Evolutionary conservation across 2,888 invertebrate genomes (phyloP).

Genomic region (Patella caerulea): DNA sequence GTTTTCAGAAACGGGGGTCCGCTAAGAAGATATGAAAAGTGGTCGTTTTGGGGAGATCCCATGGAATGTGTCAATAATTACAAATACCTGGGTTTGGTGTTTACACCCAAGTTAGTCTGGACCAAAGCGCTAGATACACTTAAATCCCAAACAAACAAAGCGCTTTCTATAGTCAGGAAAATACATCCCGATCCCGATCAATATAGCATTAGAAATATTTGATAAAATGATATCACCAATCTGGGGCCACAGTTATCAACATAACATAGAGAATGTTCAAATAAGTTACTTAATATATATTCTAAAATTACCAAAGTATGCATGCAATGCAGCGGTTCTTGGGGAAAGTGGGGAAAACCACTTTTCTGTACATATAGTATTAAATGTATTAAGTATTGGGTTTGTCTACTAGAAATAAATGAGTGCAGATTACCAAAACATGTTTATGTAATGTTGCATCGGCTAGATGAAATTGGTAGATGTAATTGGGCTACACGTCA

Average conservation of each 20-base stretch:
- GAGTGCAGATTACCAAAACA: neutral
- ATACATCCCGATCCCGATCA: too few relatives aligned
- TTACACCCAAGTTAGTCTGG: slow-evolving; percentile 18
- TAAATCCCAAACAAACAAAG: too few relatives aligned
- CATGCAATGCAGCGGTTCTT: slow-evolving; percentile 9
- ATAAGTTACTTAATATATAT: neutral
- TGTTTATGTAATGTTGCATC: neutral
- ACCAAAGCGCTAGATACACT: neutral
- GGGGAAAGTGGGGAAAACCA: slow-evolving; percentile 13
- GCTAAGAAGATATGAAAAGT: neutral
- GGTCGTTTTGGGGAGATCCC: neutral
- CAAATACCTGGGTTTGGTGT: slow-evolving; percentile 17
- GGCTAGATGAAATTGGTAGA: neutral
- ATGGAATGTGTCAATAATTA: slow-evolving; percentile 1
- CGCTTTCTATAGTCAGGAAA: neutral
- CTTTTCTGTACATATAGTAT: slow-evolving; percentile 1
- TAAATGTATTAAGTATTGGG: slow-evolving; percentile 6
- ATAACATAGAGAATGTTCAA: slow-evolving; percentile 3
- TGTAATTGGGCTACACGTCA: too few relatives aligned
- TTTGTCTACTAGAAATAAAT: neutral
- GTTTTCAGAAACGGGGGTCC: too few relatives aligned
- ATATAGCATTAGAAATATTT: too few relatives aligned
- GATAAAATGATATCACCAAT: too few relatives aligned
- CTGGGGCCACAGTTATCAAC: neutral
- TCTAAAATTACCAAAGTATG: neutral